Evolutionary conservation across 2,113 vertebrate species (phyloP).

Genomic region (Chrysemys picta): DNA sequence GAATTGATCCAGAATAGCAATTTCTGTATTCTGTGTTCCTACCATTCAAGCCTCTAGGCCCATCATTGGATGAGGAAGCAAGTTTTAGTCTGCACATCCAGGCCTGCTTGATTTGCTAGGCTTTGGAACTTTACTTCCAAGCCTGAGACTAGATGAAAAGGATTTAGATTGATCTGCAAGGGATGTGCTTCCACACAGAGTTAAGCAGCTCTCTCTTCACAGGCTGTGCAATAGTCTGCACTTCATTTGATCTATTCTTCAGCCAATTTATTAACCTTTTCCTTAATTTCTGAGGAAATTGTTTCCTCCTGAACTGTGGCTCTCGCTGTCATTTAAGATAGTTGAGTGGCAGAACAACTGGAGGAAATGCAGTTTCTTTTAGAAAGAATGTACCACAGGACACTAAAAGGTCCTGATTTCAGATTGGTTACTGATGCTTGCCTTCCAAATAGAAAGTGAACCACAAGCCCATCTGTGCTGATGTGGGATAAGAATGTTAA

Average conservation of each 20-base stretch:
- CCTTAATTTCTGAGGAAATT: not conserved
- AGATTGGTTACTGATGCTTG: not conserved
- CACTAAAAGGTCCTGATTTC: not conserved
- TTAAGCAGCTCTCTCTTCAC: not conserved
- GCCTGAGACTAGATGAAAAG: not conserved
- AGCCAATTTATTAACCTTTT: not conserved
- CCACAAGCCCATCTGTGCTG: not conserved
- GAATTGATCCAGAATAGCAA: rapidly evolving
- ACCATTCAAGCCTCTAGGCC: not conserved
- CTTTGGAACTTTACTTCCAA: not conserved
- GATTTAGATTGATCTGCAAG: not conserved
- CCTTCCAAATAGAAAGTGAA: not conserved
- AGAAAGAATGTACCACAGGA: not conserved
- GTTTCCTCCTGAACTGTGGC: not conserved
- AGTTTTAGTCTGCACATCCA: not conserved
- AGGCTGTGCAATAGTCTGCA: not conserved
- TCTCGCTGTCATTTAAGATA: not conserved
- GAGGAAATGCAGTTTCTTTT: not conserved
- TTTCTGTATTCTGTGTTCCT: not conserved
- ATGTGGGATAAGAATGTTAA: not conserved
- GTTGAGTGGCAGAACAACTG: not conserved
- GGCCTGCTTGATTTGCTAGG: not conserved
- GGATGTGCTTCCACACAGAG: not conserved
- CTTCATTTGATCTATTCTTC: not conserved
- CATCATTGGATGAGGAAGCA: not conserved